Percentiles rank a stretch among this genome's conserved stretches.
phyloP scores from a whole-genome alignment of 2,888 invertebrate species.

The Luperina testacea region DNA sequence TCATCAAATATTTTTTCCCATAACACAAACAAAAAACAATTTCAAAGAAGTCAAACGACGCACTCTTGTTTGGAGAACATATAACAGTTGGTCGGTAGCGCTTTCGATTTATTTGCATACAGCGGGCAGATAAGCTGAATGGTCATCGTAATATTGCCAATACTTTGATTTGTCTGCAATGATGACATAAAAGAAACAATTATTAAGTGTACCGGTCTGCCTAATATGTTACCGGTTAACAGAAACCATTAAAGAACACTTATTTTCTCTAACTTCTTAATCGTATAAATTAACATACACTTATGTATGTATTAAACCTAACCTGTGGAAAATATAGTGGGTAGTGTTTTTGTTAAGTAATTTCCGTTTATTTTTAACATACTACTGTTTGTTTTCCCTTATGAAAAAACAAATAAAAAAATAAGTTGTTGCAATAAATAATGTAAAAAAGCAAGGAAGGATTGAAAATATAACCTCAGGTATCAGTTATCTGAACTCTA shows the following conservation, averaged over 20 bases:
- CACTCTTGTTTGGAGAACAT: constrained; percentile 71
- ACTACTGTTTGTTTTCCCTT: too few species aligned
- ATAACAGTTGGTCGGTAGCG: constrained; percentile 68
- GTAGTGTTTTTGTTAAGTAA: too few species aligned
- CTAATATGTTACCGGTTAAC: not conserved
- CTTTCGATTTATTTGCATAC: constrained; percentile 87
- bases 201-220: not conserved
- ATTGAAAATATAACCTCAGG: not conserved
- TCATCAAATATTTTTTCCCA: not conserved
- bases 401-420: too few species aligned
- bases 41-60: constrained; percentile 30
- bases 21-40: not conserved
- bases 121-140: constrained; percentile 47
- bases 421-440: not conserved
- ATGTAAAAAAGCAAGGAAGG: not conserved
- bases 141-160: constrained; percentile 35
- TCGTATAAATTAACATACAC: too few species aligned
- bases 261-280: too few species aligned
- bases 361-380: too few species aligned
- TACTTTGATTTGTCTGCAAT: not conserved
- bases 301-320: too few species aligned
- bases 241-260: too few species aligned
- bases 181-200: not conserved
- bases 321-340: too few species aligned
- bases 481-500: too few species aligned